phyloP scores from a whole-genome alignment of 2,113 vertebrate genomes.

The Tetrax tetrax region DNA sequence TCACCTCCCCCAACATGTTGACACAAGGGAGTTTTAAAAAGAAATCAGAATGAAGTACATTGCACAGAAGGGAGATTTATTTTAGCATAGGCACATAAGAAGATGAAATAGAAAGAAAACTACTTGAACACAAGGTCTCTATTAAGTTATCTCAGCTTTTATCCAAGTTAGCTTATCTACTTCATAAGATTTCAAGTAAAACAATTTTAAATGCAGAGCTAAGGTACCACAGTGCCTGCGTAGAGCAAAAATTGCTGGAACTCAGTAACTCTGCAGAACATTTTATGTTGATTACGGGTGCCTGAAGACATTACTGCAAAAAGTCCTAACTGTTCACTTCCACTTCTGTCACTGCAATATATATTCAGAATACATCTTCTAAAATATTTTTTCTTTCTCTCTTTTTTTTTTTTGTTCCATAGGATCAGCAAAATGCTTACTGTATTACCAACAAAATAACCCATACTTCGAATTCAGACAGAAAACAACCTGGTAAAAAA shows the following conservation, averaged over 20 bases:
- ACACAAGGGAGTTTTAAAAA: constrained; percentile 56
- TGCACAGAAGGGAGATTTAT: constrained; percentile 58
- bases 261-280: not conserved
- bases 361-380: not conserved
- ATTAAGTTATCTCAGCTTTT: not conserved
- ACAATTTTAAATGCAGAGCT: not conserved
- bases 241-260: not conserved
- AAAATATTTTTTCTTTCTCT: not conserved
- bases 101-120: not conserved
- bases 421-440: not conserved
- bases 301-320: not conserved
- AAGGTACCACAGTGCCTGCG: not conserved
- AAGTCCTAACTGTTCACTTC: not conserved
- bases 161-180: not conserved
- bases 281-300: not conserved
- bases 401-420: not conserved
- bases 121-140: not conserved
- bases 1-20: constrained; percentile 56
- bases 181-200: not conserved
- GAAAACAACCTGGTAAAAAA: not conserved
- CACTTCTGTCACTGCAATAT: not conserved
- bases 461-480: not conserved
- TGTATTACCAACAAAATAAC: not conserved
- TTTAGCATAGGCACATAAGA: constrained; percentile 28
- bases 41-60: constrained; percentile 37